phyloP scores from a whole-genome alignment of 2,797 vertebrate species.

The Loris lydekkerianus region DNA sequence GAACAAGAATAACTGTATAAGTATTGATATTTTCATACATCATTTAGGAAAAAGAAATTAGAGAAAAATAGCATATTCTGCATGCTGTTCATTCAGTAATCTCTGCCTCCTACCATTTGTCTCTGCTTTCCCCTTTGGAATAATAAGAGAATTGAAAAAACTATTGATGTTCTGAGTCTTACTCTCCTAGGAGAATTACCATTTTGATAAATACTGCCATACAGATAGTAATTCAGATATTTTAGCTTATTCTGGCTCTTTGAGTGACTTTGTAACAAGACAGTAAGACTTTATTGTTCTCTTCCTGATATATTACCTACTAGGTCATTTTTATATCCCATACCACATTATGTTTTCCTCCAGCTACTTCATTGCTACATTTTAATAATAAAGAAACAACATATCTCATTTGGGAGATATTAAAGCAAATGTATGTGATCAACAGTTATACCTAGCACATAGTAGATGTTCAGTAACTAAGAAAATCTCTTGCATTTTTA shows the following conservation, averaged over 20 bases:
- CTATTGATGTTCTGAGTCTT: not conserved
- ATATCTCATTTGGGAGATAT: not conserved
- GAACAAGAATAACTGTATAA: not conserved
- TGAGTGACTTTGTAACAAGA: not conserved
- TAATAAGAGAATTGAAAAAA: not conserved
- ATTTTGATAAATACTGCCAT: not conserved
- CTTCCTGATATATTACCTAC: not conserved
- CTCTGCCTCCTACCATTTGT: not conserved
- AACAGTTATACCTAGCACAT: not conserved
- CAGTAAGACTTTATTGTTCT: not conserved
- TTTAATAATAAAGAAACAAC: not conserved
- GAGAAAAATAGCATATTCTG: not conserved
- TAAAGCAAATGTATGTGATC: not conserved
- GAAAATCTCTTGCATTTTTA: slow-evolving; percentile 16
- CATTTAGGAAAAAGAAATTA: not conserved
- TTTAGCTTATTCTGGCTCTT: not conserved
- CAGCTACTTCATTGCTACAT: too few relatives aligned
- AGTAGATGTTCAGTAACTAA: slow-evolving; percentile 23
- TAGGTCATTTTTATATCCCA: not conserved
- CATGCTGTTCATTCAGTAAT: not conserved
- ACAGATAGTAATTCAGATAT: not conserved
- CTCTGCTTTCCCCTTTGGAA: not conserved
- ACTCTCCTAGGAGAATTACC: not conserved
- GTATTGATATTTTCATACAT: not conserved
- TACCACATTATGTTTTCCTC: not conserved